Conservation (phyloP, 2,888 invertebrate genomes). For the Drosophila stalkeri region DNA sequence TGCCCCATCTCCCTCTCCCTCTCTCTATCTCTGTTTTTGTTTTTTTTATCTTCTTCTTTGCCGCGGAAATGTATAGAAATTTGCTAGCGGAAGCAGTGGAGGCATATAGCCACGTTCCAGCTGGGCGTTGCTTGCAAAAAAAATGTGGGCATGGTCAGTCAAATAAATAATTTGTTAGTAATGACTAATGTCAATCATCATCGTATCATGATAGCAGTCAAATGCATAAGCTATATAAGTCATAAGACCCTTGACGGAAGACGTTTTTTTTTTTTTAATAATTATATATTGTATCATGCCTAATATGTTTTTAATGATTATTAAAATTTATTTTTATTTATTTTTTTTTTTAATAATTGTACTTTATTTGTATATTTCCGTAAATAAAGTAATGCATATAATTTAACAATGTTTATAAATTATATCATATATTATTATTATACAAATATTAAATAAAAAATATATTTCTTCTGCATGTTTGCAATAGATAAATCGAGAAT, state of each 20-base stretch:
- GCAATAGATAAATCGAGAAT: too few relatives aligned
- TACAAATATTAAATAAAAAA: too few relatives aligned
- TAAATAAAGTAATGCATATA: too few relatives aligned
- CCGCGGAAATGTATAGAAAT: conserved; percentile 62
- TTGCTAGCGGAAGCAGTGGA: conserved; percentile 52
- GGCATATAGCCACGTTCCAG: conserved; percentile 49
- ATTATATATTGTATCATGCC: neutral
- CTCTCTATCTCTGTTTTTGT: conserved; percentile 40
- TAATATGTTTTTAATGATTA: conserved; percentile 4
- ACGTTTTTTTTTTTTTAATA: neutral
- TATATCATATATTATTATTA: too few relatives aligned
- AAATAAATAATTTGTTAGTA: conserved; percentile 4
- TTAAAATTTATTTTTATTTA: neutral
- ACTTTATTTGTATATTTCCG: neutral
- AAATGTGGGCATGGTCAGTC: conserved; percentile 13
- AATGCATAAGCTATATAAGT: neutral
- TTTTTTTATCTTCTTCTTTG: conserved; percentile 36
- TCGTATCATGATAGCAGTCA: neutral
- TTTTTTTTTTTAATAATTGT: neutral
- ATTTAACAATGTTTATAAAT: too few relatives aligned
- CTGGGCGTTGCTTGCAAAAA: conserved; percentile 33
- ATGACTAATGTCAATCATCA: conserved; percentile 4
- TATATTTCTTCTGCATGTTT: too few relatives aligned
- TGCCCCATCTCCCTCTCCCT: neutral
- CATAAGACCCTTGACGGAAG: neutral